These are phyloP conservation scores for human DNA, from an alignment of 2,113 vertebrate species.

Conservation along the genomic window GRCh38 chr13:85150001-85150500, in stretches of 20 bases:
- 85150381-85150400: background rate
- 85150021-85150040: background rate
- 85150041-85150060: background rate
- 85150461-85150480: background rate
- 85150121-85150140: background rate
- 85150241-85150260: background rate
- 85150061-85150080: background rate
- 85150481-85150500: background rate
- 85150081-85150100: background rate
- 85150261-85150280: background rate
- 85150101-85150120: background rate
- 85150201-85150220: background rate
- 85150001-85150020: background rate
- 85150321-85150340: background rate
- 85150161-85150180: background rate
- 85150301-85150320: background rate
- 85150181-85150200: background rate
- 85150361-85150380: background rate
- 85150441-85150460: background rate
- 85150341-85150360: background rate
- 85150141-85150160: background rate
- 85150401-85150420: background rate
- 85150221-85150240: background rate
- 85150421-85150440: background rate
- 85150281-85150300: background rate